These are phyloP conservation scores for Drosophila azteca DNA, from an alignment of 1,140 invertebrate species.

Conservation along the genomic window DNA sequence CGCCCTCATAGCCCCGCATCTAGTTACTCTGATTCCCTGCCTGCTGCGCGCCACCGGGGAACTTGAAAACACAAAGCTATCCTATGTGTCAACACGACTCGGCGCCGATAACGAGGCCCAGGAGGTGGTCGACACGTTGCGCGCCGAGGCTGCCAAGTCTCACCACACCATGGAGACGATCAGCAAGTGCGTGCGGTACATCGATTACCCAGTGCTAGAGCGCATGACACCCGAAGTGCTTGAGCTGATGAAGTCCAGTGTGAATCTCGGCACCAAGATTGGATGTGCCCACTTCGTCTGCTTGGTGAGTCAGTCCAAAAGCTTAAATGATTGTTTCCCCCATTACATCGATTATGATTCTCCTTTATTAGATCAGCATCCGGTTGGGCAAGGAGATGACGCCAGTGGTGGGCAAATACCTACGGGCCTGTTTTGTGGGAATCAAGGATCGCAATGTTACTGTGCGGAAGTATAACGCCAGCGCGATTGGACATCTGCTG, in stretches of 20 bases:
- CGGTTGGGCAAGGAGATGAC: constrained; percentile 85
- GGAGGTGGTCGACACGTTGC: constrained; percentile 90
- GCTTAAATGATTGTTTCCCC: background rate
- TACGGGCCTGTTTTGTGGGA: constrained; percentile 90
- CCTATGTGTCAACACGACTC: constrained; percentile 90
- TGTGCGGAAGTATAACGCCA: constrained; percentile 92
- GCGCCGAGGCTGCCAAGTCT: constrained; percentile 90
- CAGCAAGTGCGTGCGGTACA: constrained; percentile 93
- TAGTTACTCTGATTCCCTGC: constrained; percentile 92
- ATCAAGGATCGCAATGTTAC: constrained; percentile 92
- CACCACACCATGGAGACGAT: constrained; percentile 95
- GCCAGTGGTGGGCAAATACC: constrained; percentile 89
- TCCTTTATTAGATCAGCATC: constrained; percentile 70
- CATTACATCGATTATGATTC: background rate
- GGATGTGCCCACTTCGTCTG: constrained; percentile 93
- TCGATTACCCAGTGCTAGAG: constrained; percentile 90
- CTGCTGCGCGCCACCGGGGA: constrained; percentile 93
- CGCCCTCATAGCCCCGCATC: constrained; percentile 90
- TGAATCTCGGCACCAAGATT: constrained; percentile 93
- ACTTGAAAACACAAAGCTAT: constrained; percentile 90
- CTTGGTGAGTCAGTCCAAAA: constrained; percentile 85
- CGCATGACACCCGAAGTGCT: constrained; percentile 91
- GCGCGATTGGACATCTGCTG: constrained; percentile 93
- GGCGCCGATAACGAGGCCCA: constrained; percentile 87
- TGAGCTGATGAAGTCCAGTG: constrained; percentile 91